These are phyloP conservation scores for Hesperophylax magnus DNA, from an alignment of 1,140 invertebrate genomes.

Conservation along the genomic window DNA sequence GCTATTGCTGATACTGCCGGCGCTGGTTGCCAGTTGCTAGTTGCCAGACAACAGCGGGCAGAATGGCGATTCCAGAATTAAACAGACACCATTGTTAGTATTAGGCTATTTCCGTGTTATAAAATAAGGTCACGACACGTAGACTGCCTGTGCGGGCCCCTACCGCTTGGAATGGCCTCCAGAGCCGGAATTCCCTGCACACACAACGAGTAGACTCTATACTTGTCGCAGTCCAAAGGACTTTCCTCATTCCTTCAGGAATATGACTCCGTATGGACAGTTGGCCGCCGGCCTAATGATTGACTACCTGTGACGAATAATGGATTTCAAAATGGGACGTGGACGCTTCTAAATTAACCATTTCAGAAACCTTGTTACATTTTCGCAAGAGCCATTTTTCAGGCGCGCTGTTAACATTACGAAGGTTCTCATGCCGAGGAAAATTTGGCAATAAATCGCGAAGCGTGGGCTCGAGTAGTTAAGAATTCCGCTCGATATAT, in stretches of 20 bases:
- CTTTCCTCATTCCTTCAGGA: no score
- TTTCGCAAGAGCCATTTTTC: no score
- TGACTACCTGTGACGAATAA: no score
- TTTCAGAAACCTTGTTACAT: no score
- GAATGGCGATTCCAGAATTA: slow-evolving; percentile 24
- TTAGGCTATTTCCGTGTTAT: slow-evolving; percentile 41
- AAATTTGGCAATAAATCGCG: slow-evolving; percentile 28
- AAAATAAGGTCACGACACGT: slow-evolving; percentile 43
- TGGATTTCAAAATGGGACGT: no score
- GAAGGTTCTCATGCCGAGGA: neutral
- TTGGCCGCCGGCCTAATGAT: no score
- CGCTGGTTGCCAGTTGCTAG: neutral
- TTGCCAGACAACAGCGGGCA: neutral
- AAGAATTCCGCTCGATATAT: slow-evolving; percentile 13
- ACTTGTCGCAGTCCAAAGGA: slow-evolving; percentile 28
- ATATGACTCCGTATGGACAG: no score
- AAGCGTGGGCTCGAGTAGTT: slow-evolving; percentile 1
- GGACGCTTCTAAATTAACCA: no score
- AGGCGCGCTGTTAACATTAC: neutral
- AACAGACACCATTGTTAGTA: slow-evolving; percentile 46
- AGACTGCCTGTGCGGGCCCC: slow-evolving; percentile 31
- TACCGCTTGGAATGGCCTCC: slow-evolving; percentile 10
- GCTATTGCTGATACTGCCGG: no score
- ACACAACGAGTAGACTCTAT: neutral
- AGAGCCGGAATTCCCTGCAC: neutral